phyloP scores from a whole-genome alignment of 2,888 invertebrate genomes.

The Diarsia brunnea region DNA sequence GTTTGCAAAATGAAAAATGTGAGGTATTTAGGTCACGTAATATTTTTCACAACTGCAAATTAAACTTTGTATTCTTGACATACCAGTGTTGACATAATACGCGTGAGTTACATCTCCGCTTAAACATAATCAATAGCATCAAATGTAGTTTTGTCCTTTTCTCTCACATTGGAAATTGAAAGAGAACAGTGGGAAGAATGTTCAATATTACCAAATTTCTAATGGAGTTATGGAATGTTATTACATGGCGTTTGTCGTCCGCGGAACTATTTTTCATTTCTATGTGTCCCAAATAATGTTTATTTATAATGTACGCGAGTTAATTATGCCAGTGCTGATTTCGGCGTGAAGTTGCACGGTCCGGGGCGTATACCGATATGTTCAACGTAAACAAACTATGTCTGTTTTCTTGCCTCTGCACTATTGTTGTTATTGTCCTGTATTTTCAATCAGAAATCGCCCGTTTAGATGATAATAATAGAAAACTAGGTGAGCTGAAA shows the following conservation, averaged over 20 bases:
- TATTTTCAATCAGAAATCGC: conserved; percentile 88
- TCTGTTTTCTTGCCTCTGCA: conserved; percentile 85
- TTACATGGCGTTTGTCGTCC: conserved; percentile 66
- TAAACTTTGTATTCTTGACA: conserved; percentile 51
- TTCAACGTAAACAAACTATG: conserved; percentile 88
- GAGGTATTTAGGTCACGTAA: accelerated
- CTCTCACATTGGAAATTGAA: conserved; percentile 3
- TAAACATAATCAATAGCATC: conserved; percentile 18
- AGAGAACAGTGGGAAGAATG: conserved; percentile 50
- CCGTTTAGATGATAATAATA: conserved; percentile 84
- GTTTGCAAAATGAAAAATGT: background rate
- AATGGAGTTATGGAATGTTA: conserved; percentile 58
- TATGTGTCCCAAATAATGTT: conserved; percentile 82
- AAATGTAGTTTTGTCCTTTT: conserved; percentile 34
- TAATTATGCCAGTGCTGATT: conserved; percentile 80
- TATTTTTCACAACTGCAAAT: conserved; percentile 40
- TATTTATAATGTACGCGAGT: conserved; percentile 82
- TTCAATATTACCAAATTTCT: conserved; percentile 48
- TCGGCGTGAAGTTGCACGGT: conserved; percentile 75
- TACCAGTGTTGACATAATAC: conserved; percentile 63
- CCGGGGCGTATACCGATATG: conserved; percentile 79
- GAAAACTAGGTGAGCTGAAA: conserved; percentile 81
- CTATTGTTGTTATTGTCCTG: conserved; percentile 85
- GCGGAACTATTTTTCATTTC: conserved; percentile 76
- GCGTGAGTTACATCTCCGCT: conserved; percentile 11